Evolutionary conservation across 2,888 invertebrate genomes (phyloP).

Genomic region (Serripes groenlandicus): DNA sequence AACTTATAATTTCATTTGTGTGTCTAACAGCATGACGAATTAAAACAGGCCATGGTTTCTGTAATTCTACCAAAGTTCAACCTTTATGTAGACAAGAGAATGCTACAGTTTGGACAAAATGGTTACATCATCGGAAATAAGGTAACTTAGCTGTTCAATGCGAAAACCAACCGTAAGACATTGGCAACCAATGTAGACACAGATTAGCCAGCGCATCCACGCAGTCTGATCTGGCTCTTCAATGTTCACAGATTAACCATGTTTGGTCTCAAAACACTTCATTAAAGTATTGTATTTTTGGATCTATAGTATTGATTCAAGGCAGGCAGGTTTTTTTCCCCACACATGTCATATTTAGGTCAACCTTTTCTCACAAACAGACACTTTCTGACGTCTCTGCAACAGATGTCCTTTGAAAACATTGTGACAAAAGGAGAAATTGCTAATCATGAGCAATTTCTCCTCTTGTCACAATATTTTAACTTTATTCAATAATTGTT

Average conservation of each 20-base stretch:
- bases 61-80: slow-evolving; percentile 39
- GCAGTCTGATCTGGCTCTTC: too few species aligned
- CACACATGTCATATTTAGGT: not conserved
- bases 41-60: not conserved
- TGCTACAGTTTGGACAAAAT: slow-evolving; percentile 24
- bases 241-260: too few species aligned
- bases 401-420: not conserved
- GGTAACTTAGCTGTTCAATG: too few species aligned
- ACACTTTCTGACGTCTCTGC: not conserved
- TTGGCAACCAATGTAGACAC: too few species aligned
- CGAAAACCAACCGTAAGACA: too few species aligned
- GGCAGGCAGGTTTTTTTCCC: too few species aligned
- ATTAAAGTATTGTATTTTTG: too few species aligned
- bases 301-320: too few species aligned
- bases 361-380: not conserved
- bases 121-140: slow-evolving; percentile 48
- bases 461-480: not conserved
- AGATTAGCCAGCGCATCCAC: too few species aligned
- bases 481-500: not conserved
- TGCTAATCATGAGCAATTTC: not conserved
- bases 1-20: not conserved
- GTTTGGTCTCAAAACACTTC: too few species aligned
- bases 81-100: slow-evolving; percentile 31
- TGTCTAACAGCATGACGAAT: not conserved
- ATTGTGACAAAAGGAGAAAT: not conserved